Evolutionary conservation across 2,113 vertebrate species (phyloP).

Genomic region (Prionailurus viverrinus): DNA sequence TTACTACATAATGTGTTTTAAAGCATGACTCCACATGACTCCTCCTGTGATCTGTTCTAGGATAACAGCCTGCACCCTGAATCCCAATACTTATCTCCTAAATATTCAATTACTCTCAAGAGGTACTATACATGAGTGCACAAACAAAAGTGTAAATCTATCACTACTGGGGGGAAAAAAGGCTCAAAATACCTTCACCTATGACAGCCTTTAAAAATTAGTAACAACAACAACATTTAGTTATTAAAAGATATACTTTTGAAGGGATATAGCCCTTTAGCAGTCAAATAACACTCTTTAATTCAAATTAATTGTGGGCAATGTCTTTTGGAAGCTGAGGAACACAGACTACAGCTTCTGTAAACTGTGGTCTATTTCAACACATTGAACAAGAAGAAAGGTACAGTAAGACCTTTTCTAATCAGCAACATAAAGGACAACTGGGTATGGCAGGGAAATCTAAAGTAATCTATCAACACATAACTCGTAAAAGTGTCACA

Average conservation of each 20-base stretch:
- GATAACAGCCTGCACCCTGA: background rate
- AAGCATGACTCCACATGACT: background rate
- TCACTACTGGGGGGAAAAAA: background rate
- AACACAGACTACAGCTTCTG: slow-evolving; percentile 1
- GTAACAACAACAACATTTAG: background rate
- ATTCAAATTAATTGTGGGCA: slow-evolving; percentile 12
- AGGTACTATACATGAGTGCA: background rate
- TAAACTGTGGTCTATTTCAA: slow-evolving; percentile 24
- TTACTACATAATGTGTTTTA: background rate
- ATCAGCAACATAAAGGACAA: background rate
- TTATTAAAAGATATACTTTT: background rate
- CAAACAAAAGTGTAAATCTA: background rate
- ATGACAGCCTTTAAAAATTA: background rate
- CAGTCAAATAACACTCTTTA: slow-evolving; percentile 32
- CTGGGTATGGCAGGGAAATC: background rate
- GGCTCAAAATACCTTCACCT: slow-evolving; percentile 37
- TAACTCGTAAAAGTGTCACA: slow-evolving; percentile 43
- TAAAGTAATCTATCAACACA: slow-evolving; percentile 2
- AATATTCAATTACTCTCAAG: background rate
- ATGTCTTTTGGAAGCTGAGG: slow-evolving; percentile 20
- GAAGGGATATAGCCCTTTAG: background rate
- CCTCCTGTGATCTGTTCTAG: background rate
- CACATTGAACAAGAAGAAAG: background rate
- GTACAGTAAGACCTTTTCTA: background rate
- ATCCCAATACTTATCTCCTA: slow-evolving; percentile 29